Conservation (phyloP, 2,888 invertebrate genomes). For the Chrysina gloriosa region DNA sequence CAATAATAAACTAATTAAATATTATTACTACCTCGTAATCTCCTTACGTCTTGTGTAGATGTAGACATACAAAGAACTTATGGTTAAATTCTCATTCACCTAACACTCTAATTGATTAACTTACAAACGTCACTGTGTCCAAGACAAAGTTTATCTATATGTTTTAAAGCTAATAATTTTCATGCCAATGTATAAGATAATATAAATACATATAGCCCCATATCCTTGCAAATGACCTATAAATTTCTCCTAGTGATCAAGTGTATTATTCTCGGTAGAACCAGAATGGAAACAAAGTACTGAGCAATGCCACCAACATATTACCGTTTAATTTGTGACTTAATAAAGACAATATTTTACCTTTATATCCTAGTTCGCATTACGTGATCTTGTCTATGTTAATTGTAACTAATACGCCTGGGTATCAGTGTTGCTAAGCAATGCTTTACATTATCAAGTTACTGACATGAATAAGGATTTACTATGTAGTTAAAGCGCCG, state of each 20-base stretch:
- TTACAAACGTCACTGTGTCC: too few species aligned
- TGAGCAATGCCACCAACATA: not conserved
- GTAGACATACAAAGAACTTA: too few species aligned
- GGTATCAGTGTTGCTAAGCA: conserved; percentile 10
- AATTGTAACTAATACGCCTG: conserved; percentile 35
- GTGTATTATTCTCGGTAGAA: not conserved
- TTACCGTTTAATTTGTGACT: conserved; percentile 34
- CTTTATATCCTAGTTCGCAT: conserved; percentile 1
- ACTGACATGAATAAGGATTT: conserved; percentile 28
- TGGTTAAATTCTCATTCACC: too few species aligned
- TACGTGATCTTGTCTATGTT: conserved; percentile 31
- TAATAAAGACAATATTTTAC: conserved; percentile 34
- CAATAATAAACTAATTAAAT: too few species aligned
- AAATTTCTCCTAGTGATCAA: not conserved
- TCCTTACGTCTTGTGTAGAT: too few species aligned
- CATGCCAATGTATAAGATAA: not conserved
- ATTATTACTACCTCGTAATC: too few species aligned
- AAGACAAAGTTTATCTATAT: too few species aligned
- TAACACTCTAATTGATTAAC: too few species aligned
- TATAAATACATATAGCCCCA: not conserved
- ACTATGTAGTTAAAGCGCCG: conserved; percentile 20
- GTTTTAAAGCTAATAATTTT: not conserved
- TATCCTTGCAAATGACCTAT: not conserved
- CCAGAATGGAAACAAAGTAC: not conserved
- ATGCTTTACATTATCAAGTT: conserved; percentile 22